Evolutionary conservation across 2,113 vertebrate species (phyloP).

Genomic region (Mesocricetus auratus): DNA sequence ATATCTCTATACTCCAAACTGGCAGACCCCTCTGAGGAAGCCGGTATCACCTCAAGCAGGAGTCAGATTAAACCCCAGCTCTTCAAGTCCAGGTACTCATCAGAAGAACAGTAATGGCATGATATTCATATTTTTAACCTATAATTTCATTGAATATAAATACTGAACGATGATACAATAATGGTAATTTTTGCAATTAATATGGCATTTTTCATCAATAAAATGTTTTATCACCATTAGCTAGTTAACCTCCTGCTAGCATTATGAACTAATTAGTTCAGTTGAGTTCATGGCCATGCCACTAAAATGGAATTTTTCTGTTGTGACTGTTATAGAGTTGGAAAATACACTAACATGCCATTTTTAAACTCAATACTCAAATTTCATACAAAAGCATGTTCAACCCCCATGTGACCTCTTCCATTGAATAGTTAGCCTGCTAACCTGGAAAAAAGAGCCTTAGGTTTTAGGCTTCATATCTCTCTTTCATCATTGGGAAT

Average conservation of each 20-base stretch:
- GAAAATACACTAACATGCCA: background rate
- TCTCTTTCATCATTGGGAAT: background rate
- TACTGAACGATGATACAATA: conserved; percentile 20
- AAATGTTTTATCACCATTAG: conserved; percentile 51
- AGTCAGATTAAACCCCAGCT: conserved; percentile 1
- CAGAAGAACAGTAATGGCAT: background rate
- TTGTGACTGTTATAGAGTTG: background rate
- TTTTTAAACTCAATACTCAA: background rate
- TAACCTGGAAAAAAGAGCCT: conserved; percentile 1
- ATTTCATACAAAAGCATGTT: conserved; percentile 39
- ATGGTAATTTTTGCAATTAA: conserved; percentile 62
- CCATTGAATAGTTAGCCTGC: background rate
- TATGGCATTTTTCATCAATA: conserved; percentile 61
- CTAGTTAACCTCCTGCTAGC: conserved; percentile 58
- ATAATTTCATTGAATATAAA: conserved; percentile 64
- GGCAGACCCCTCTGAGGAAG: background rate
- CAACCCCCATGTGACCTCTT: background rate
- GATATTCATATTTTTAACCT: conserved; percentile 49
- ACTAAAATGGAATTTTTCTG: conserved; percentile 26
- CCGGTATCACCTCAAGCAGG: background rate
- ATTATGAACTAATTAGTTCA: conserved; percentile 53
- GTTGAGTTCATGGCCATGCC: background rate
- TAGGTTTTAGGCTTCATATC: background rate
- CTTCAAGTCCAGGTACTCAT: conserved; percentile 10
- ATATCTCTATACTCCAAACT: background rate